Base-by-base conservation (phyloP, 1,140 invertebrate species). In the Anoplophora glabripennis region DNA sequence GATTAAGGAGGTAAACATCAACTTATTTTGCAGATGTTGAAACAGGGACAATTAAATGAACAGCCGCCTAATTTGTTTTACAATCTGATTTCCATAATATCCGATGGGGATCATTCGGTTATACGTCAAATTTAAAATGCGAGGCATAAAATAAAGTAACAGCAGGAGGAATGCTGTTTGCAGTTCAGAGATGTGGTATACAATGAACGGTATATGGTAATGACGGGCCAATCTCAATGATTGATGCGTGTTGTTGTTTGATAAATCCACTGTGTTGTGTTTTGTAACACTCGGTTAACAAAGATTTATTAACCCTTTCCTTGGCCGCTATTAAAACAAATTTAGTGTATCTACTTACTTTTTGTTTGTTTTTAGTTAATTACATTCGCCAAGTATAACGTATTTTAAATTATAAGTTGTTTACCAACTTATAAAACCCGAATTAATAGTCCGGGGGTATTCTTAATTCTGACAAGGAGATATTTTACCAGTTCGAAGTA, bases 301-400 rank as follows among this genome's bases (percentile, higher is more conserved):
- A 61, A 63, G 66, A 67, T 67, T 67, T 67, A 67, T 67, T 67
- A 67, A 66, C 60, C 60, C 57, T 40, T 59, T 58, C 56, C 46
- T 49, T 53, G 53, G 58, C 54, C 55, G 54, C 64, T 59, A 64
- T 66, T 66, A 59, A 55, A 61, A 63, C 53, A 49, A 60, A 63
- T 63, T 66, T 62, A 62, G 34, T 59, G 42, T 49, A 53, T 52
- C 53, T 37, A 45, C 40, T 28, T 59, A 56, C 54, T 55, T 41
- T 46, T 59, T 44, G 61, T 65, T 65, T 57, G 51, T 53, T 57
- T 35, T 53, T 41, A 42, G 35, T 46, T 57, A 57, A 57, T 57
- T 62, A 49, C 42, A 42, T 62, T 47, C 28, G 8, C 44, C 17
- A 21, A 10, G 17, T 46, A 21, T 17, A 46, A 18, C 11, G 12